Base-by-base conservation (phyloP, 1,140 invertebrate genomes). In the Ostrea edulis region DNA sequence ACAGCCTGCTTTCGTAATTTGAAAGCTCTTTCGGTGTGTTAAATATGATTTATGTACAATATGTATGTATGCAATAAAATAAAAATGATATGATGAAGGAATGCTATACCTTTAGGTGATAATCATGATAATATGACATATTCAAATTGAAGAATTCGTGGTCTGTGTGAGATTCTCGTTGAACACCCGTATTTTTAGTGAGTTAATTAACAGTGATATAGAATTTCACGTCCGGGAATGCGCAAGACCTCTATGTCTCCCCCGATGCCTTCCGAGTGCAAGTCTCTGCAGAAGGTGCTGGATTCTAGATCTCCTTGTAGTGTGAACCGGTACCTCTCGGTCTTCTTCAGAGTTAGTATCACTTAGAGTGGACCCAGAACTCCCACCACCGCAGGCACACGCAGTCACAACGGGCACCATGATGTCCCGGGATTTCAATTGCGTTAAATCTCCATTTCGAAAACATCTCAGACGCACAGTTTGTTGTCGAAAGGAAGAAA, bases 391-490 rank as follows among this genome's bases (percentile, higher is more conserved):
- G n/a, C 68, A 77, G 4, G 68, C 12, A 29, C 68, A 77, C 9
- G 2, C 29, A 4, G 25, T 77, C 25, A 77, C 68, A 14, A 77
- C 68, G 8, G 68, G 29, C 4, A 77, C 68, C 14, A 35, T 25
- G 11, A 77, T 77, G 9, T 77, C 25, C 3, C 68, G 68, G 22
- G 25, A 77, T 77, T 29, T 77, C 68, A 77, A 12, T 77, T 77
- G 22, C 9, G 22, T 77, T 35, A 77, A 77, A 77, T 77, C 68
- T 77, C 68, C 68, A 35, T 77, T 77, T 77, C 29, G 22, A 11
- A 77, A 77, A 77, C 68, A 77, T 11, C 68, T 77, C 22, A 77
- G 68, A 9, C 68, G 68, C 25, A 77, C 68, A 29, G 12, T 29
- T 35, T 35, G 11, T 35, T 77, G 68, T 77, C 11, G 68, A 29